These are phyloP conservation scores for Phortica magna DNA, from an alignment of 2,888 invertebrate species.

Conservation along the genomic window DNA sequence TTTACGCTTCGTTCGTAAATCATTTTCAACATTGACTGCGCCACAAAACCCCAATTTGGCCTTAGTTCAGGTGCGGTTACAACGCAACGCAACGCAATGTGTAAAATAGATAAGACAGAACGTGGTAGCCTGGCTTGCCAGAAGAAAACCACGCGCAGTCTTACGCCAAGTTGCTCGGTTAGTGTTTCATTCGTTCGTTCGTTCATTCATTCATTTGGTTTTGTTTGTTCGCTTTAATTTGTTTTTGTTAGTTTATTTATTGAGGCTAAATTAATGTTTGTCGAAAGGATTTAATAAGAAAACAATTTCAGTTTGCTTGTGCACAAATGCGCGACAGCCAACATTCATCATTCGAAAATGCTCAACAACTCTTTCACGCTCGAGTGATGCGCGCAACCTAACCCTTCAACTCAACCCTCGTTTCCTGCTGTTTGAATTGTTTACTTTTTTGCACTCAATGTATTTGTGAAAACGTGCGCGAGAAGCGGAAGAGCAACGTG, in stretches of 20 bases:
- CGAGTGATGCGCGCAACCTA: slow-evolving; percentile 6
- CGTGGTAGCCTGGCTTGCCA: too few relatives aligned
- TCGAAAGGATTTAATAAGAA: slow-evolving; percentile 69
- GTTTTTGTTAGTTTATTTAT: slow-evolving; percentile 54
- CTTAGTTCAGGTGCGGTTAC: not conserved
- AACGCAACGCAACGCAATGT: not conserved
- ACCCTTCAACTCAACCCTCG: slow-evolving; percentile 10
- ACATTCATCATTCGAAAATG: slow-evolving; percentile 26
- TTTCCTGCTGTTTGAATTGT: slow-evolving; percentile 5
- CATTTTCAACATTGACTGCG: slow-evolving; percentile 8
- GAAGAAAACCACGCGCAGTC: too few relatives aligned
- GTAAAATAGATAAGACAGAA: slow-evolving; percentile 12
- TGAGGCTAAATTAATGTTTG: slow-evolving; percentile 68
- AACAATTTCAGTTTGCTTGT: slow-evolving; percentile 60
- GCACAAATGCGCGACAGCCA: slow-evolving; percentile 37
- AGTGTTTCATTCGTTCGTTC: not conserved
- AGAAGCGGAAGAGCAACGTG: too few relatives aligned
- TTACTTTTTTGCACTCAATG: not conserved
- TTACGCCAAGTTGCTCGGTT: not conserved
- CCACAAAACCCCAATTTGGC: not conserved
- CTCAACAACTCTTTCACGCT: slow-evolving; percentile 24
- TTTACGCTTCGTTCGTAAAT: slow-evolving; percentile 67
- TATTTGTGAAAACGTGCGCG: slow-evolving; percentile 8
- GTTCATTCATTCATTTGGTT: not conserved
- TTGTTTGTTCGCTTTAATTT: slow-evolving; percentile 45